A percentile compares a stretch with the other conserved stretches of the same genome.
phyloP scores from a whole-genome alignment of 1,140 invertebrate genomes.

The Plectus sambesii region DNA sequence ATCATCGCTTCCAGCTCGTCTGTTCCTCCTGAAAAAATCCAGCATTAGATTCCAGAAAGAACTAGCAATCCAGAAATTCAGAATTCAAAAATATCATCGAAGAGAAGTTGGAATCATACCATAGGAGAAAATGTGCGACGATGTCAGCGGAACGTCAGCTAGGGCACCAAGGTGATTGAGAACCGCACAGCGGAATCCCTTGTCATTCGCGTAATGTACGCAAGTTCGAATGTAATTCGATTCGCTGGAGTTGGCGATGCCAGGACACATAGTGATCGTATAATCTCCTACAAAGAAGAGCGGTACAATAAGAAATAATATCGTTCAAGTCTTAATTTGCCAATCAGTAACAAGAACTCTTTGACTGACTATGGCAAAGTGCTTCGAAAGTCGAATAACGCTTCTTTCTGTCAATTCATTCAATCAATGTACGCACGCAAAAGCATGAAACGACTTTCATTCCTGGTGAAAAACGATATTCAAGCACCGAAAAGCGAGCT shows the following conservation, averaged over 20 bases:
- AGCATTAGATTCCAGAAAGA: constrained; percentile 10
- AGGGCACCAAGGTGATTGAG: constrained; percentile 84
- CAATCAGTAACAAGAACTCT: too few relatives aligned
- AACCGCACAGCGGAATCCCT: constrained; percentile 79
- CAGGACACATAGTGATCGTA: constrained; percentile 75
- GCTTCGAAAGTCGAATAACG: too few relatives aligned
- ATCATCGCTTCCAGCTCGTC: constrained; percentile 72
- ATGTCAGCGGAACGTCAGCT: constrained; percentile 66
- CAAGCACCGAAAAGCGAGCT: too few relatives aligned
- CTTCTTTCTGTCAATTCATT: too few relatives aligned
- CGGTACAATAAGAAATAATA: too few relatives aligned
- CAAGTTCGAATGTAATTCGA: constrained; percentile 82
- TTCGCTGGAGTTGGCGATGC: constrained; percentile 82
- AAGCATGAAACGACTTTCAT: constrained; percentile 9
- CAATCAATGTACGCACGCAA: too few relatives aligned
- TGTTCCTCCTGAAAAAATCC: constrained; percentile 59
- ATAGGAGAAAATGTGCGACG: constrained; percentile 76
- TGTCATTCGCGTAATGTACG: constrained; percentile 72
- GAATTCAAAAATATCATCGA: constrained; percentile 15
- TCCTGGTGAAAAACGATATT: too few relatives aligned
- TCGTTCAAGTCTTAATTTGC: too few relatives aligned
- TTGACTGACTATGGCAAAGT: too few relatives aligned
- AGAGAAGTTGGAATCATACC: constrained; percentile 53
- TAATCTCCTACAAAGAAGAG: too few relatives aligned
- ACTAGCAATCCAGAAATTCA: background rate